Evolutionary conservation across 2,113 vertebrate species (phyloP).

Genomic region (Hyla sarda): DNA sequence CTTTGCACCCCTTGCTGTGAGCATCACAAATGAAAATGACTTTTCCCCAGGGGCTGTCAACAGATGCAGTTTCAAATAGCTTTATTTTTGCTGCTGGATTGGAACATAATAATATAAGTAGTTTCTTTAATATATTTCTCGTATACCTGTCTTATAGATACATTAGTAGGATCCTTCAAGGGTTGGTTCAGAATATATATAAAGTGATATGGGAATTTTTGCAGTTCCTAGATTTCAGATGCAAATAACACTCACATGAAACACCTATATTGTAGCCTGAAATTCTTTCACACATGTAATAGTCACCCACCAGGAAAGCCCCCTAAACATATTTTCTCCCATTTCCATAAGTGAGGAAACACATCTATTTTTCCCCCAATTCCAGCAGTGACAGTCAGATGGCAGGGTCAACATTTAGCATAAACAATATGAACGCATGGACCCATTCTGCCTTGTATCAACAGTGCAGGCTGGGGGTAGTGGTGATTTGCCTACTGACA

Average conservation of each 20-base stretch:
- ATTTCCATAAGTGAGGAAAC: too few relatives aligned
- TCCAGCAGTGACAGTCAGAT: too few relatives aligned
- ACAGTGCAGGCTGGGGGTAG: too few relatives aligned
- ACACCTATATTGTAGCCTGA: not conserved
- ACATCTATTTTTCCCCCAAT: too few relatives aligned
- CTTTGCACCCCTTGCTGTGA: slow-evolving; percentile 23
- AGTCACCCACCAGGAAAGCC: not conserved
- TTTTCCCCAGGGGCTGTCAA: slow-evolving; percentile 34
- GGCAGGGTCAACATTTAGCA: too few relatives aligned
- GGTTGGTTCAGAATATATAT: not conserved
- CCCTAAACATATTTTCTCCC: not conserved
- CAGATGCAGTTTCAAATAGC: slow-evolving; percentile 6
- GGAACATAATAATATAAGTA: slow-evolving; percentile 14
- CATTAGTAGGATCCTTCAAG: not conserved
- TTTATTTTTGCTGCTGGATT: not conserved
- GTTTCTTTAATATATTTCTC: not conserved
- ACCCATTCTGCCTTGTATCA: too few relatives aligned
- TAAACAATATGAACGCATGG: too few relatives aligned
- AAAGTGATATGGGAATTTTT: not conserved
- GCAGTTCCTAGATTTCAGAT: not conserved
- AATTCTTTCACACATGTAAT: not conserved
- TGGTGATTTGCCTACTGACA: too few relatives aligned
- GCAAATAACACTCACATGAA: not conserved
- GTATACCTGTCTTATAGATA: not conserved
- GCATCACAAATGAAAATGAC: slow-evolving; percentile 36